Evolutionary conservation across 2,888 invertebrate species (phyloP), one percentile per base, ranked within the genome.

Genomic region (Epirrhoe alternata): DNA sequence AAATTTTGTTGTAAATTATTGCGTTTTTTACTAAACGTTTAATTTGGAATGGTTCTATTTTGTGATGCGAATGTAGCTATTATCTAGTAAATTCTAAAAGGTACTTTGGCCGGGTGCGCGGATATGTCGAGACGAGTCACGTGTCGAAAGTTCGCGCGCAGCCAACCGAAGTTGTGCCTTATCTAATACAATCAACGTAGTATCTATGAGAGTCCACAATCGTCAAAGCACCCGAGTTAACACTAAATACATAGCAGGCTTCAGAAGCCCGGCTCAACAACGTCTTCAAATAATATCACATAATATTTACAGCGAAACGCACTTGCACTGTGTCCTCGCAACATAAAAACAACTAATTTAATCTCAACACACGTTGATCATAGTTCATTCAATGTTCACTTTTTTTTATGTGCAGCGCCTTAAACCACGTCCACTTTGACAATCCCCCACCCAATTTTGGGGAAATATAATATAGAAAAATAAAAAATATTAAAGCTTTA

Each of bases 211-310:
- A 89, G 85, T 92, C 90, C 92, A 91, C 91, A 91, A 91, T 92
- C 89, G 90, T 92, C 90, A 91, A 93, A 93, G 93, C 93, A 93
- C 93, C 93, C 90, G 92, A 89, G 87, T 92, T 92, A 88, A 88
- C 85, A 88, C 89, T 92, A 90, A 89, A 86, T 90, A 92, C 90
- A 91, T 88, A 80, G 89, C 87, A 86, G 92, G 90, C 92, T 90
- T 91, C 88, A 89, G 75, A 92, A 92, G 92, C 92, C 91, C 77
- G 82, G 82, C 79, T 81, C 81, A 87, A 88, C 83, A 87, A 91
- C 86, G 89, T 89, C 85, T 86, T 85, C 87, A 92, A 90, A 90
- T 90, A 90, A 90, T 93, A 92, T 92, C 91, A 92, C 93, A 92
- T 89, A 64, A 57, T 64, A 89, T 90, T 85, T 88, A 90, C 87